phyloP scores from a whole-genome alignment of 2,888 invertebrate species.

The Bombylius discolor region DNA sequence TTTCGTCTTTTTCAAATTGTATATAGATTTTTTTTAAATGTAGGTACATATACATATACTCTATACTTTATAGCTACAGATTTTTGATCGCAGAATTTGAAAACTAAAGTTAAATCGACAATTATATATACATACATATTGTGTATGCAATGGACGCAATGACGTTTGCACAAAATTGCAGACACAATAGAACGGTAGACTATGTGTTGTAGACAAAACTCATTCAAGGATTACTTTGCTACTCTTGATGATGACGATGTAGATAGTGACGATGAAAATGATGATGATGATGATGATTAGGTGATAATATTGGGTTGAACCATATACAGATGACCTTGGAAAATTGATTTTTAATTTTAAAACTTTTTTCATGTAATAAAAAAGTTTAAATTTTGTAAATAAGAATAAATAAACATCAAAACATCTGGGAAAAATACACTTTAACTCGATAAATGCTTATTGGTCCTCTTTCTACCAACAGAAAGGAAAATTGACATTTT shows the following conservation, averaged over 20 bases:
- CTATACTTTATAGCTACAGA: neutral
- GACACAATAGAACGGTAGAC: neutral
- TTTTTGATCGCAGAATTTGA: neutral
- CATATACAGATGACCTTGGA: neutral
- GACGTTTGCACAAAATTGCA: slow-evolving; percentile 9
- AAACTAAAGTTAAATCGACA: neutral
- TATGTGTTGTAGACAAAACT: neutral
- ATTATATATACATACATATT: neutral
- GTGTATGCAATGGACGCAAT: neutral
- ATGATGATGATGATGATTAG: neutral
- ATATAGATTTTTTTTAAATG: too few relatives aligned
- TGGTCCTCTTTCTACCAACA: too few relatives aligned
- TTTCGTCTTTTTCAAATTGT: too few relatives aligned
- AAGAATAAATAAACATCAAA: too few relatives aligned
- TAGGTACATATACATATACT: too few relatives aligned
- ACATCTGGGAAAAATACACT: too few relatives aligned
- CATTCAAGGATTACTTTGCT: neutral
- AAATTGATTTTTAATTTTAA: neutral
- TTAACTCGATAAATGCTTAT: too few relatives aligned
- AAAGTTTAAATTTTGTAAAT: too few relatives aligned
- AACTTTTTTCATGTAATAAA: too few relatives aligned
- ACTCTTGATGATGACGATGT: neutral
- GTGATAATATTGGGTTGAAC: neutral
- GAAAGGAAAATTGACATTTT: too few relatives aligned
- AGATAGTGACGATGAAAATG: neutral